phyloP scores from a whole-genome alignment of 1,140 invertebrate genomes.

The Leptinotarsa lineolata region DNA sequence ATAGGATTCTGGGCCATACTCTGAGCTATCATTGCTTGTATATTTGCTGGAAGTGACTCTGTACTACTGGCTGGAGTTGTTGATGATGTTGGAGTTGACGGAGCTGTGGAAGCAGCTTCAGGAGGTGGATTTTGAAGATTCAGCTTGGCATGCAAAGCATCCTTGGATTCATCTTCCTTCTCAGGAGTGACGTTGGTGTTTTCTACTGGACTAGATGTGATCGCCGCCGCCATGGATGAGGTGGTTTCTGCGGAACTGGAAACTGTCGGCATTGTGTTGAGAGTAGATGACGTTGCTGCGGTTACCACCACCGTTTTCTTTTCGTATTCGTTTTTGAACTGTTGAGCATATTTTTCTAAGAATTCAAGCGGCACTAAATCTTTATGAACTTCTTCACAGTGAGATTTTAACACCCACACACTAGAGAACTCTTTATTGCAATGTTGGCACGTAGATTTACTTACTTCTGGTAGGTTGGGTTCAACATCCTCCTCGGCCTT shows the following conservation, averaged over 20 bases:
- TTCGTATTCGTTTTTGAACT: conserved; percentile 85
- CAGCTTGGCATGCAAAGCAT: conserved; percentile 56
- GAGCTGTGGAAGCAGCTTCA: conserved; percentile 63
- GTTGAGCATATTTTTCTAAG: conserved; percentile 89
- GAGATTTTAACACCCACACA: conserved; percentile 93
- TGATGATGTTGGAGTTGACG: conserved; percentile 63
- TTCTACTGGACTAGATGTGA: conserved; percentile 43
- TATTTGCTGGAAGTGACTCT: conserved; percentile 62
- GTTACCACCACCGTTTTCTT: conserved; percentile 76
- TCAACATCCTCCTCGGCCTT: conserved; percentile 62
- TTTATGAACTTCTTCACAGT: conserved; percentile 93
- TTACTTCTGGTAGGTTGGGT: conserved; percentile 69
- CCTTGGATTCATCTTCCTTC: conserved; percentile 62
- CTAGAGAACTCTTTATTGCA: conserved; percentile 94
- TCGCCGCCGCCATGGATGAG: conserved; percentile 36
- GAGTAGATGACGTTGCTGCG: conserved; percentile 62
- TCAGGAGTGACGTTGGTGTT: conserved; percentile 58
- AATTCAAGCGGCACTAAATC: conserved; percentile 87
- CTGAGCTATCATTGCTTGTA: conserved; percentile 57
- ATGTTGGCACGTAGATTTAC: conserved; percentile 82
- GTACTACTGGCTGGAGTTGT: conserved; percentile 69
- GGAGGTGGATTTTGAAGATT: conserved; percentile 60
- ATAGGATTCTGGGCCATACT: conserved; percentile 60
- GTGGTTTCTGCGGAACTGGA: conserved; percentile 58
- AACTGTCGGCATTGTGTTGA: conserved; percentile 63